phyloP scores from a whole-genome alignment of 2,113 vertebrate genomes.

The Oenanthe melanoleuca region DNA sequence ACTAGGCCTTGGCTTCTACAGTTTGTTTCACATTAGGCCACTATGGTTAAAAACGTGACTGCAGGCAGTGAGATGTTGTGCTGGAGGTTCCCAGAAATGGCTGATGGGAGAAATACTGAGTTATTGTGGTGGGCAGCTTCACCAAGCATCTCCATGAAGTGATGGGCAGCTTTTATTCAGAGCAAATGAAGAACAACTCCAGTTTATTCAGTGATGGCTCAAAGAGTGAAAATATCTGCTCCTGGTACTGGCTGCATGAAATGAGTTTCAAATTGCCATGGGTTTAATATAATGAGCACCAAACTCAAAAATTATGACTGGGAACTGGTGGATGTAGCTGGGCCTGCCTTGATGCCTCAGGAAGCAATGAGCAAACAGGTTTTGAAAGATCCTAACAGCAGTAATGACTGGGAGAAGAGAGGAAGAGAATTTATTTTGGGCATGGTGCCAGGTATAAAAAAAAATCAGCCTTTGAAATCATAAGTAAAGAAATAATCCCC shows the following conservation, averaged over 20 bases:
- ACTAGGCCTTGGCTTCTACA: neutral
- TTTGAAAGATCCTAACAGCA: neutral
- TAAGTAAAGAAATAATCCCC: neutral
- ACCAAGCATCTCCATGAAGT: neutral
- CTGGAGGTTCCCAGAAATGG: neutral
- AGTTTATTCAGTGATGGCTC: neutral
- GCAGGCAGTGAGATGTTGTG: neutral
- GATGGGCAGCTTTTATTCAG: neutral
- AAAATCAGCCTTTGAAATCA: neutral
- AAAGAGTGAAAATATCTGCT: neutral
- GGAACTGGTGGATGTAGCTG: neutral
- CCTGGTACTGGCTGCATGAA: neutral
- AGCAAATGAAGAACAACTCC: neutral
- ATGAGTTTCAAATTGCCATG: neutral
- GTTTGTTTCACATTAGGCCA: neutral
- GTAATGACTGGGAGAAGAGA: neutral
- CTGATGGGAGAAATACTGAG: neutral
- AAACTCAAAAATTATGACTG: neutral
- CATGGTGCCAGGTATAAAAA: neutral
- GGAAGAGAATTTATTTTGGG: neutral
- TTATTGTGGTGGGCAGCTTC: accelerated
- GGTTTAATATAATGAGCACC: neutral
- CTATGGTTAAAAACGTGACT: neutral
- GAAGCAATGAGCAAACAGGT: neutral
- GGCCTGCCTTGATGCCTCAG: neutral